Conservation (phyloP, 1,140 invertebrate genomes). For the Drosophila dunni region DNA sequence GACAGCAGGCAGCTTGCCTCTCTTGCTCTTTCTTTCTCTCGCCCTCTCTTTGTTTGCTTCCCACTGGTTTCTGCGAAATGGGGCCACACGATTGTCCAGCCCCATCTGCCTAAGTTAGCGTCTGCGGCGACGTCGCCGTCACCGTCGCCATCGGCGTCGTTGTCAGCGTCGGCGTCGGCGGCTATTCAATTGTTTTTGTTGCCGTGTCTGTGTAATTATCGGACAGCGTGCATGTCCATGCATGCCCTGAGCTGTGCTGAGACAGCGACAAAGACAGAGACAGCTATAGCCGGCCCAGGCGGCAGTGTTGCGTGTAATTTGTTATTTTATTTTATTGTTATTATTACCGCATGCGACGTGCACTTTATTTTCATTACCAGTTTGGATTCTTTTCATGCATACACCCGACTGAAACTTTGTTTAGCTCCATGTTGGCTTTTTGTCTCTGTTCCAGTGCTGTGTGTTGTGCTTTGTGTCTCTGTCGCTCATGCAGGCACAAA, state of each 20-base stretch:
- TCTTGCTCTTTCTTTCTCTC: conserved; percentile 5
- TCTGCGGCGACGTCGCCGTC: conserved; percentile 16
- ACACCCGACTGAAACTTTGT: conserved; percentile 65
- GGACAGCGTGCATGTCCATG: conserved; percentile 68
- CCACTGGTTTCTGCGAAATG: conserved; percentile 61
- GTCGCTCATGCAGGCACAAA: too few relatives aligned
- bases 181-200: conserved; percentile 68
- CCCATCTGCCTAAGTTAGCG: conserved; percentile 18
- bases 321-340: conserved; percentile 84
- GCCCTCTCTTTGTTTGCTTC: conserved; percentile 16
- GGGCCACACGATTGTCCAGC: conserved; percentile 65
- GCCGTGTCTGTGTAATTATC: conserved; percentile 76
- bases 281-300: conserved; percentile 26
- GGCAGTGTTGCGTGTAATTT: conserved; percentile 84
- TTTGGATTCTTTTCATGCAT: conserved; percentile 80
- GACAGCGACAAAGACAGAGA: neutral
- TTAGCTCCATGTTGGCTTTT: conserved; percentile 28
- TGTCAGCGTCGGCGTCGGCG: conserved; percentile 40
- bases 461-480: neutral
- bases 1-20: conserved; percentile 33
- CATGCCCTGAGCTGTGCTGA: conserved; percentile 37
- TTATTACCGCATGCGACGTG: conserved; percentile 83
- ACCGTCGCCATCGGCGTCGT: neutral
- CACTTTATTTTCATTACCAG: conserved; percentile 83
- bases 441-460: conserved; percentile 16